Evolutionary conservation across 2,888 invertebrate genomes (phyloP).

Genomic region (Oconnorella tubifera): DNA sequence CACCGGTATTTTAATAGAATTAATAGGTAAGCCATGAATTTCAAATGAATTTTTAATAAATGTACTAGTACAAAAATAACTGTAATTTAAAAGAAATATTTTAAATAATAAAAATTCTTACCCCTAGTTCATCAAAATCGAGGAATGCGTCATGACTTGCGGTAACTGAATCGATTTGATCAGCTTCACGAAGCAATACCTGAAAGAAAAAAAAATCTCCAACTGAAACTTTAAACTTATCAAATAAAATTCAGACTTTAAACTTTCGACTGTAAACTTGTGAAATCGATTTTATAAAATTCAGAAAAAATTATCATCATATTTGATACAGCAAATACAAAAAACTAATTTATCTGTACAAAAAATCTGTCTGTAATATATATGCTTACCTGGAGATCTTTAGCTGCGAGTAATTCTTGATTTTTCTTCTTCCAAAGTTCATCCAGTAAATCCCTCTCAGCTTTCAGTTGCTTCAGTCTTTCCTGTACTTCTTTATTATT

Average conservation of each 20-base stretch:
- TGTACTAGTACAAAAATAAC: slow-evolving; percentile 3
- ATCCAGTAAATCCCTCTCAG: slow-evolving; percentile 71
- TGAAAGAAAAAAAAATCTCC: no score
- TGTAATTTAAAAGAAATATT: neutral
- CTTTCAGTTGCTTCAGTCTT: slow-evolving; percentile 68
- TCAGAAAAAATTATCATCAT: no score
- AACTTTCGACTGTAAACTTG: no score
- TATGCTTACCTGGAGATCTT: slow-evolving; percentile 68
- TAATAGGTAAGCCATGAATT: neutral
- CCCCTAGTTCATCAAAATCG: slow-evolving; percentile 81
- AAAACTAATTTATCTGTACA: no score
- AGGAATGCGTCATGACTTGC: slow-evolving; percentile 90
- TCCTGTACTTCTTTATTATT: slow-evolving; percentile 71
- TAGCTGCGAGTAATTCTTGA: slow-evolving; percentile 77
- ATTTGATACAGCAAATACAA: no score
- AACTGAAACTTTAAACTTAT: no score
- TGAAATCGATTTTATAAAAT: no score
- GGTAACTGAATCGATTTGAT: slow-evolving; percentile 91
- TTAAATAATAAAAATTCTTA: slow-evolving; percentile 56
- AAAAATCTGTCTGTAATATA: no score
- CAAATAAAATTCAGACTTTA: no score
- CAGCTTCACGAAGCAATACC: slow-evolving; percentile 90
- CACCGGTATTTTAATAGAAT: no score
- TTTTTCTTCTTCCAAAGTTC: slow-evolving; percentile 81
- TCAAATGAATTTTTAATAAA: slow-evolving; percentile 12